phyloP scores from a whole-genome alignment of 1,140 invertebrate species.

The Camponotus floridanus region DNA sequence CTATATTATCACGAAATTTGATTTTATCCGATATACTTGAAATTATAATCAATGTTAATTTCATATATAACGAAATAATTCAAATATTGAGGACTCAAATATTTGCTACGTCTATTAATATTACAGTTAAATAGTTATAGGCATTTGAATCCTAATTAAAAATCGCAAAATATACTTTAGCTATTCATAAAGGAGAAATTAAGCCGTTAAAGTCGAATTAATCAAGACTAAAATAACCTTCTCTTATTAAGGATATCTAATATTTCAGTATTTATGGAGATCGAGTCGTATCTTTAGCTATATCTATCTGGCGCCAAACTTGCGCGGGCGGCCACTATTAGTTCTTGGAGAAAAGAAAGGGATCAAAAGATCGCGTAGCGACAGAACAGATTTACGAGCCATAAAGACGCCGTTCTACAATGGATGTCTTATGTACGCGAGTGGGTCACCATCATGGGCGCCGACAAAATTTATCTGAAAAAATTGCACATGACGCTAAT shows the following conservation, averaged over 20 bases:
- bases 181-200: neutral
- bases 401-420: conserved; percentile 32
- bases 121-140: neutral
- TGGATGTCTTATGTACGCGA: neutral
- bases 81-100: no score
- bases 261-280: conserved; percentile 16
- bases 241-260: neutral
- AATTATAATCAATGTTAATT: no score
- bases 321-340: neutral
- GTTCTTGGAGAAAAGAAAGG: conserved; percentile 19
- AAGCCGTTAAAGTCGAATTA: conserved; percentile 10
- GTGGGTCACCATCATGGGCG: conserved; percentile 32
- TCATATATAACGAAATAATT: no score
- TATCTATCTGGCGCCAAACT: conserved; percentile 9
- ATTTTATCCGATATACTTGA: no score
- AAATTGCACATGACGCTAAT: neutral
- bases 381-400: conserved; percentile 38
- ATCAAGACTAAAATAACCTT: neutral
- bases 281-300: neutral
- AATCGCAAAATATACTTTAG: neutral
- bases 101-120: no score
- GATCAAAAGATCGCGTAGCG: conserved; percentile 36
- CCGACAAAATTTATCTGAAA: conserved; percentile 34
- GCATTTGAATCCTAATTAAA: neutral
- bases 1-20: no score